phyloP scores from a whole-genome alignment of 1,140 invertebrate species.

The Achatina immaculata region DNA sequence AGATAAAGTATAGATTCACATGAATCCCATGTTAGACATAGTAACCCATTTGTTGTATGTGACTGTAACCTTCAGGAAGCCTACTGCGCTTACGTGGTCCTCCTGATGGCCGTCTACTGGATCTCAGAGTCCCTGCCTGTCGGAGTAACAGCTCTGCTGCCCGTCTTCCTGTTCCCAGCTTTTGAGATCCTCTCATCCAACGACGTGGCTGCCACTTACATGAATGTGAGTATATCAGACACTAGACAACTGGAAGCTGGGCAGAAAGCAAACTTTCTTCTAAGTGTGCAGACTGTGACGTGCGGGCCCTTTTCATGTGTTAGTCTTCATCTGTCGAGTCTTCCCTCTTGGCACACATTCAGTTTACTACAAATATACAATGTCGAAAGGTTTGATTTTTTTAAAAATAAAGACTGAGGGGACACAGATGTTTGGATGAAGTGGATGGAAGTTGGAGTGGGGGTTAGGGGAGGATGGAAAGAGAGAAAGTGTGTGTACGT shows the following conservation, averaged over 20 bases:
- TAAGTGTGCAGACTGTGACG: neutral
- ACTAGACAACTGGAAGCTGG: neutral
- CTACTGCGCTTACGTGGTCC: conserved; percentile 80
- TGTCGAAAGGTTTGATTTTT: neutral
- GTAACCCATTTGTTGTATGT: too few relatives aligned
- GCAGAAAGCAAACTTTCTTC: neutral
- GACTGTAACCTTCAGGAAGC: conserved; percentile 42
- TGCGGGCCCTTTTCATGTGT: neutral
- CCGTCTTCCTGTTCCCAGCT: conserved; percentile 71
- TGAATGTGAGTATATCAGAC: conserved; percentile 59
- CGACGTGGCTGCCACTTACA: conserved; percentile 62
- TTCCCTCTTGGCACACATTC: neutral
- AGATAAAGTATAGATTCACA: too few relatives aligned
- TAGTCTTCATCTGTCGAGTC: neutral
- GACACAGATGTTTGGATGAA: too few relatives aligned
- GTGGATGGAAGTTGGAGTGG: too few relatives aligned
- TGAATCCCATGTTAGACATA: too few relatives aligned
- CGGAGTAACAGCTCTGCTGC: conserved; percentile 72
- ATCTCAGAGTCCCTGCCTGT: conserved; percentile 71
- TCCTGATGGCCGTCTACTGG: conserved; percentile 64
- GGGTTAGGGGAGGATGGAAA: too few relatives aligned
- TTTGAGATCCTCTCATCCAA: conserved; percentile 65
- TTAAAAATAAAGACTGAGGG: neutral
- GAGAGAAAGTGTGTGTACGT: too few relatives aligned
- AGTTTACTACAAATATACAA: neutral